Evolutionary conservation across 92 coral and sea anemone species (phyloP).

Genomic region (Diadumene lineata): DNA sequence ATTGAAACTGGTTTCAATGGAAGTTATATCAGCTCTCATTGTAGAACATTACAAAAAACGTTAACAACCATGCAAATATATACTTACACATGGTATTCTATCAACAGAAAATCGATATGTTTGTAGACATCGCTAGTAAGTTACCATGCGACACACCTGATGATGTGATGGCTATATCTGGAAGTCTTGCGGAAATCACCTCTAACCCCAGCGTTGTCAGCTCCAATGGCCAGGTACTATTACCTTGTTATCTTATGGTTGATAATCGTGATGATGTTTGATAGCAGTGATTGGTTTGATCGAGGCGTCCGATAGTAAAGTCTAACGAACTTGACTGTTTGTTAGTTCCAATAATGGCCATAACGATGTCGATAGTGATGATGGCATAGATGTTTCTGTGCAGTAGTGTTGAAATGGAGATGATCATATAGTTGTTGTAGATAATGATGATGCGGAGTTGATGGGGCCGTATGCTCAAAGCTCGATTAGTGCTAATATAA

Average conservation of each 20-base stretch:
- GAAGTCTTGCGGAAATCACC: not conserved
- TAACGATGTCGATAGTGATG: not conserved
- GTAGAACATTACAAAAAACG: too few relatives aligned
- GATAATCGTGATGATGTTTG: not conserved
- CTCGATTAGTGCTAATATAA: too few relatives aligned
- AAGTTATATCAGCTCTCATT: too few relatives aligned
- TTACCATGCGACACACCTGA: constrained; percentile 25
- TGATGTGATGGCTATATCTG: constrained; percentile 19
- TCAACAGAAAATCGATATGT: not conserved
- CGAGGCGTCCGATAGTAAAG: not conserved
- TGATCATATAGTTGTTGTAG: not conserved
- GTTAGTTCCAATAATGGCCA: not conserved
- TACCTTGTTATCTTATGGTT: not conserved
- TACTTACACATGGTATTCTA: too few relatives aligned
- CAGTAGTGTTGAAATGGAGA: not conserved
- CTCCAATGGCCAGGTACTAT: not conserved
- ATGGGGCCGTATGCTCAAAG: too few relatives aligned
- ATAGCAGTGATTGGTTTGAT: not conserved
- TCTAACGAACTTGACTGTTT: too few relatives aligned
- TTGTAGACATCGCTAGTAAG: not conserved
- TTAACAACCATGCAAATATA: too few relatives aligned
- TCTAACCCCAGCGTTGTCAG: not conserved
- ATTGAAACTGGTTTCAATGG: too few relatives aligned
- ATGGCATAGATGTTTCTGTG: not conserved
- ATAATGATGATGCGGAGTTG: not conserved